phyloP scores from a whole-genome alignment of 1,140 invertebrate genomes.

The Antheraea pernyi region DNA sequence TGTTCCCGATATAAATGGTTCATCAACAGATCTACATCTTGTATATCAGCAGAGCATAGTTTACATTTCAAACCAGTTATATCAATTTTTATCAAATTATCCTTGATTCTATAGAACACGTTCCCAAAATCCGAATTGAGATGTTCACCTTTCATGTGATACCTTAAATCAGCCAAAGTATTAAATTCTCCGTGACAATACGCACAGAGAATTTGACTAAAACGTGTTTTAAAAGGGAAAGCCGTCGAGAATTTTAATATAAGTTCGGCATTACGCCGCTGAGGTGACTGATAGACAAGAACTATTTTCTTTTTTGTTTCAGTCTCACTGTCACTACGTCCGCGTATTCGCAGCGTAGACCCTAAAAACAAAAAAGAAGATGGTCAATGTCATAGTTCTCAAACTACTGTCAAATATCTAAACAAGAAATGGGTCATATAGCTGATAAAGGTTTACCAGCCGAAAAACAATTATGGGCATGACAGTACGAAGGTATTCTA shows the following conservation, averaged over 20 bases:
- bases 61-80: slow-evolving; percentile 57
- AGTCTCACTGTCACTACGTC: slow-evolving; percentile 52
- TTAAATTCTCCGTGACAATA: slow-evolving; percentile 64
- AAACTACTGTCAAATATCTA: slow-evolving; percentile 25
- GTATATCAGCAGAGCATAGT: slow-evolving; percentile 45
- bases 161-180: slow-evolving; percentile 44
- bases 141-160: slow-evolving; percentile 56
- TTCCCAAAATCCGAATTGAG: slow-evolving; percentile 57
- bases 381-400: slow-evolving; percentile 47
- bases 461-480: neutral
- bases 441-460: neutral
- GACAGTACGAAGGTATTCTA: too few species aligned
- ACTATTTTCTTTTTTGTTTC: slow-evolving; percentile 63
- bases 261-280: slow-evolving; percentile 67
- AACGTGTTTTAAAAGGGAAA: slow-evolving; percentile 67
- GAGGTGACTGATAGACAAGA: slow-evolving; percentile 64
- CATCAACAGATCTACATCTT: slow-evolving; percentile 58
- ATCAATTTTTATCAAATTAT: slow-evolving; percentile 68
- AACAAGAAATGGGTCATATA: neutral
- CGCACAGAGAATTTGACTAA: slow-evolving; percentile 66
- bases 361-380: slow-evolving; percentile 76
- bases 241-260: slow-evolving; percentile 65
- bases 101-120: slow-evolving; percentile 64
- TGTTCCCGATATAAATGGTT: slow-evolving; percentile 56
- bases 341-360: slow-evolving; percentile 58